Percentiles rank a stretch among this genome's conserved stretches.
Conservation (phyloP, 2,888 invertebrate species). For the Malachius bipustulatus region DNA sequence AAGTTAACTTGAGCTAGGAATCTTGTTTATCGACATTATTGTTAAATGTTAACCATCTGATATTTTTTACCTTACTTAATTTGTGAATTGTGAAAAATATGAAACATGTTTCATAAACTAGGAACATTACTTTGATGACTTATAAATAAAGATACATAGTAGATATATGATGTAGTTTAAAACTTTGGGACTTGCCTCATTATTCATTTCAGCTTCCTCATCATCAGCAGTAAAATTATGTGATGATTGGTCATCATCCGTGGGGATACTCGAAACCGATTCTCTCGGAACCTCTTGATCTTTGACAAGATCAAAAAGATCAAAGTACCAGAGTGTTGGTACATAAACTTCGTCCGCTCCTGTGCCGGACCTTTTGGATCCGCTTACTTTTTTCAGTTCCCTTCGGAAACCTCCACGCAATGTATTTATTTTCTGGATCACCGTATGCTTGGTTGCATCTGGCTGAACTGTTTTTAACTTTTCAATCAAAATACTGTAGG, state of each 20-base stretch:
- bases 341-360: slow-evolving; percentile 14
- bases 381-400: slow-evolving; percentile 11
- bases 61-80: too few species aligned
- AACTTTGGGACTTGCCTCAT: neutral
- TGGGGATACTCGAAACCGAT: slow-evolving; percentile 8
- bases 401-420: slow-evolving; percentile 3
- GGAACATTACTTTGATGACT: neutral
- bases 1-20: too few species aligned
- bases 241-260: neutral
- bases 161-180: neutral
- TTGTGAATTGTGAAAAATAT: slow-evolving; percentile 1
- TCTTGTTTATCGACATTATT: too few species aligned
- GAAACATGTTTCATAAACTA: neutral
- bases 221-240: neutral
- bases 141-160: neutral
- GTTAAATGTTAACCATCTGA: too few species aligned
- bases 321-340: slow-evolving; percentile 16
- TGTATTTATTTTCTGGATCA: neutral
- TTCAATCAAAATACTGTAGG: neutral
- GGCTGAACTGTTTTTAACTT: slow-evolving; percentile 2
- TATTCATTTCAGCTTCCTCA: slow-evolving; percentile 2
- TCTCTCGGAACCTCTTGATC: slow-evolving; percentile 16
- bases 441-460: neutral
- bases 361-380: slow-evolving; percentile 13
- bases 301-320: slow-evolving; percentile 15